These are phyloP conservation scores for Hemichromis elongatus DNA, from an alignment of 2,113 vertebrate species.

Conservation along the genomic window DNA sequence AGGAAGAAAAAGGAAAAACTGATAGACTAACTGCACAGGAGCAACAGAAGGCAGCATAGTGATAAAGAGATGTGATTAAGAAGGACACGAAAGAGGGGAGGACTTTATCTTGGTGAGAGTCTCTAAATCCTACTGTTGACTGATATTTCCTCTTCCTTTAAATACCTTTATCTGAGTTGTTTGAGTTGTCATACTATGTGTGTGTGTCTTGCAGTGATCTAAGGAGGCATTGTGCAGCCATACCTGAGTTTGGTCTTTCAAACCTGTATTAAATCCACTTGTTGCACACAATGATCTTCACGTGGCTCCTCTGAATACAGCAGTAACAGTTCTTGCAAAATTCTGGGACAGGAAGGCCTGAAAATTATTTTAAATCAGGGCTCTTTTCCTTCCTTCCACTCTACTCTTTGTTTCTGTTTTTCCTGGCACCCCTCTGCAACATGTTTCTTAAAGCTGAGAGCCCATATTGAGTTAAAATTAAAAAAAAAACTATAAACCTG, in stretches of 20 bases:
- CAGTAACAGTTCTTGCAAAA: neutral
- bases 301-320: conserved; percentile 38
- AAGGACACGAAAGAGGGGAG: conserved; percentile 24
- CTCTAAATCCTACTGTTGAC: conserved; percentile 53
- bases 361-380: neutral
- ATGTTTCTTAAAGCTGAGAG: neutral
- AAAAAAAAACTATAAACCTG: neutral
- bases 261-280: conserved; percentile 56
- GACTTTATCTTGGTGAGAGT: conserved; percentile 48
- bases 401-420: neutral
- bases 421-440: neutral
- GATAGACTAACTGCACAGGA: neutral
- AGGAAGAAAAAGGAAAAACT: neutral
- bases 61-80: conserved; percentile 41
- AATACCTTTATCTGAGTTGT: conserved; percentile 51
- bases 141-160: conserved; percentile 59
- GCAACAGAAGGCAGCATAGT: conserved; percentile 1
- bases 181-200: conserved; percentile 4
- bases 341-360: neutral
- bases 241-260: conserved; percentile 46
- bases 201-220: conserved; percentile 6
- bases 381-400: neutral
- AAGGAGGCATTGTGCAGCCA: conserved; percentile 51
- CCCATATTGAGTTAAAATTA: neutral
- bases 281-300: conserved; percentile 49